Evolutionary conservation across 2,888 invertebrate genomes (phyloP), one percentile per base, ranked within the genome.

Genomic region (Aproaerema taeniolella): DNA sequence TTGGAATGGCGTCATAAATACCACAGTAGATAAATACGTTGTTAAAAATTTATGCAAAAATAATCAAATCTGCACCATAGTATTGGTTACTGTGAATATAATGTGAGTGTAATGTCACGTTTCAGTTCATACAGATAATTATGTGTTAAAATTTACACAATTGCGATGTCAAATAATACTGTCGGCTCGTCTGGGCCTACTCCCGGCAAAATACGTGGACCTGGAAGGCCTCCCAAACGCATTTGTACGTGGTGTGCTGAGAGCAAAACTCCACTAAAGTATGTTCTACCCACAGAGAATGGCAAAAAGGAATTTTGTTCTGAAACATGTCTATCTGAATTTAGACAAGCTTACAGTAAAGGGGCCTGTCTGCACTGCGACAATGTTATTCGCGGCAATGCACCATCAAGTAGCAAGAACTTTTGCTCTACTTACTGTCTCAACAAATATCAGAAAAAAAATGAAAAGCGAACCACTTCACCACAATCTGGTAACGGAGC

Each of bases 281-380:
- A 95, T 77, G 94, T 96, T 17, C 80, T 95, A 49, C 96, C 96
- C 7, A 93, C 93, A 2, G 94, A 94, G 61, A 93, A 94, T 68
- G 95, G 95, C 8, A 96, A 95, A 64, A 96, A 95, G 64, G 96
- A 96, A 67, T 97, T 96, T 74, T 97, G 96, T 76, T 95, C 96
- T 0, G 95, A 95, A 75, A 93, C 92, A 17, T 97, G 96, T 78
- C 88, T 96, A 32, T 91, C 93, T 1, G 95, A 95, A 80, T 96
- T 95, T 70, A 90, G 96, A 38, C 95, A 95, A 71, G 95, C 95
- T 1, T 95, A 95, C 59, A 91, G 92, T 58, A 94, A 95, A 82
- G 95, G 95, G 41, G 93, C 95, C 33, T 96, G 96, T 71, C 89
- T 93, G 46, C 91, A 93, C 66, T 97, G 96, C 80, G 95, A 95